Base-by-base conservation (phyloP, 2,888 invertebrate species). In the Fragum sueziense region DNA sequence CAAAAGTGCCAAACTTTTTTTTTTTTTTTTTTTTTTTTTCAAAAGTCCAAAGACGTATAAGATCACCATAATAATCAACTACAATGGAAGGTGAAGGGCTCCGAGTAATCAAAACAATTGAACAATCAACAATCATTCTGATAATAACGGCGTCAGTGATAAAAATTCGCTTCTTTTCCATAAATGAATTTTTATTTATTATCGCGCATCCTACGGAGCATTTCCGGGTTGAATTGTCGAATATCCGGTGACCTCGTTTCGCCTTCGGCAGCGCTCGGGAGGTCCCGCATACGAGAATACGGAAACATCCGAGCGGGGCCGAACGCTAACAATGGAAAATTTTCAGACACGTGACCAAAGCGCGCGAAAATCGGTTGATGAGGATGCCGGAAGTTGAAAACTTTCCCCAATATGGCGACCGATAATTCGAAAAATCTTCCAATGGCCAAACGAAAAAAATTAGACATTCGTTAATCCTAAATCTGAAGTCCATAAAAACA, bases 311-410 rank as follows among this genome's bases (percentile, higher is more conserved):
- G 47, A 47, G 47, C 47, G 47, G 17, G n/a, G 47, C 47, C 47
- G 47, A 47, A 47, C 47, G 47, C 47, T 4, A 47, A 47, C 47
- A 47, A 47, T 47, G 47, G 47, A 47, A 47, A 47, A 47, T 47
- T 47, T 47, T 47, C 37, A 47, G 47, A 47, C 47, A 47, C 47
- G 47, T 47, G 47, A 47, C 27, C 22, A 57, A 57, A 22, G 25
- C 57, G 57, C 25, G 57, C 25, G 57, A 57, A 57, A 57, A 57
- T 57, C 25, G 25, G 57, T 22, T 27, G 25, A 27, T 27, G 57
- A 57, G 11, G 57, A 57, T 57, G 57, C 57, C 57, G 57, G 57
- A 57, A 57, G 27, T 57, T 22, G 27, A 57, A 57, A 57, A 27
- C 14, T n/a, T 3, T 22, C 47, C 47, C 17, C 47, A 47, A 47